Evolutionary conservation across 2,113 vertebrate species (phyloP).

Genomic region (Motacilla tschutschensis): DNA sequence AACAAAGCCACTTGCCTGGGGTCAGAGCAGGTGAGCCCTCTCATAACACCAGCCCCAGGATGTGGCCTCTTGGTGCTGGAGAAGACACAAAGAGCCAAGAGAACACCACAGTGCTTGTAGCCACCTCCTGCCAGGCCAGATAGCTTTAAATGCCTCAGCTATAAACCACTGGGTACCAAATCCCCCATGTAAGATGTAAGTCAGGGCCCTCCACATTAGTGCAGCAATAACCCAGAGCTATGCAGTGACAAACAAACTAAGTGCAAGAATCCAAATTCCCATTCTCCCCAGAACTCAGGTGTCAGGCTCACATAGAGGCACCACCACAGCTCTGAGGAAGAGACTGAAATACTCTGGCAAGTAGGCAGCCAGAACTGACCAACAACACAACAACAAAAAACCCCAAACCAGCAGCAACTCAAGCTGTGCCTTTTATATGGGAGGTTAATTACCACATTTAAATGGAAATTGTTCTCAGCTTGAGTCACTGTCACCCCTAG

Average conservation of each 20-base stretch:
- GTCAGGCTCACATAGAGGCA: neutral
- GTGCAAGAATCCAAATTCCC: neutral
- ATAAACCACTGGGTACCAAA: neutral
- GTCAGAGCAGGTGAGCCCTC: neutral
- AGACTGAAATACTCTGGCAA: neutral
- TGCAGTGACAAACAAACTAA: neutral
- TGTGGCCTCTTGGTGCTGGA: neutral
- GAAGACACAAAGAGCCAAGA: fast-evolving
- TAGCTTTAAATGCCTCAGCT: too few species aligned
- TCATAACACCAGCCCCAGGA: neutral
- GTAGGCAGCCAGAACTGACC: neutral
- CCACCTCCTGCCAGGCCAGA: neutral
- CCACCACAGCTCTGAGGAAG: neutral
- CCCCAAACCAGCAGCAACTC: fast-evolving
- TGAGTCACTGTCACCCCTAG: neutral
- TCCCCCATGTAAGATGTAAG: neutral
- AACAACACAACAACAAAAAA: neutral
- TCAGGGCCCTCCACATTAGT: neutral
- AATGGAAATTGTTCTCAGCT: neutral
- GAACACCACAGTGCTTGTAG: neutral
- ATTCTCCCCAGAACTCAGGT: neutral
- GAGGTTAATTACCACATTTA: neutral
- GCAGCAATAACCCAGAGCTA: neutral
- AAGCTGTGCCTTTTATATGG: neutral
- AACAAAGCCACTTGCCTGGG: neutral